Conservation (phyloP, 2,797 vertebrate species). For the Typhlichthys eigenmanni region DNA sequence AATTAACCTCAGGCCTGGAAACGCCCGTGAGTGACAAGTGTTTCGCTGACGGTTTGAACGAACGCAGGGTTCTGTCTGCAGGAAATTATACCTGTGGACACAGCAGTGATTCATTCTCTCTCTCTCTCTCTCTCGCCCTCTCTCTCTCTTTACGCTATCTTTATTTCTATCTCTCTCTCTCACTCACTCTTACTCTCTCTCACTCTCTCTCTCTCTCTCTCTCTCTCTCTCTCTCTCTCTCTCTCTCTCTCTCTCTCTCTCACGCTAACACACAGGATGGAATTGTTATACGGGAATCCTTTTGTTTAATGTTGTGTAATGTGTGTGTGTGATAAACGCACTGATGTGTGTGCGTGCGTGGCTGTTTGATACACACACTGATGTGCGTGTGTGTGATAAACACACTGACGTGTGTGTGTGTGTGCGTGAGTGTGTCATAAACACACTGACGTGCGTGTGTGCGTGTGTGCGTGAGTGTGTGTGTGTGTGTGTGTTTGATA, state of each 20-base stretch:
- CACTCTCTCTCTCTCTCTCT: background rate
- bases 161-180: too few species aligned
- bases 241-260: background rate
- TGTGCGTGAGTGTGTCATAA: background rate
- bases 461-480: background rate
- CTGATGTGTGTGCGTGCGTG: background rate
- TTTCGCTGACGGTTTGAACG: too few species aligned
- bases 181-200: background rate
- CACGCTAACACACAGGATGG: background rate
- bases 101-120: background rate
- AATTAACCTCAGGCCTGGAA: too few species aligned
- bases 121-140: background rate
- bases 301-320: background rate
- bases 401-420: background rate
- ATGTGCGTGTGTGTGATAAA: conserved; percentile 7
- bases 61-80: background rate
- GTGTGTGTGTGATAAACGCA: background rate
- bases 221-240: background rate
- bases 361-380: background rate
- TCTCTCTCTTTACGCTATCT: background rate
- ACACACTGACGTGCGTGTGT: background rate
- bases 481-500: background rate
- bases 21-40: too few species aligned
- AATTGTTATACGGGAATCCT: background rate
- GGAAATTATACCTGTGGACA: background rate